phyloP scores from a whole-genome alignment of 2,888 invertebrate species.

The Ectobius pallidus region DNA sequence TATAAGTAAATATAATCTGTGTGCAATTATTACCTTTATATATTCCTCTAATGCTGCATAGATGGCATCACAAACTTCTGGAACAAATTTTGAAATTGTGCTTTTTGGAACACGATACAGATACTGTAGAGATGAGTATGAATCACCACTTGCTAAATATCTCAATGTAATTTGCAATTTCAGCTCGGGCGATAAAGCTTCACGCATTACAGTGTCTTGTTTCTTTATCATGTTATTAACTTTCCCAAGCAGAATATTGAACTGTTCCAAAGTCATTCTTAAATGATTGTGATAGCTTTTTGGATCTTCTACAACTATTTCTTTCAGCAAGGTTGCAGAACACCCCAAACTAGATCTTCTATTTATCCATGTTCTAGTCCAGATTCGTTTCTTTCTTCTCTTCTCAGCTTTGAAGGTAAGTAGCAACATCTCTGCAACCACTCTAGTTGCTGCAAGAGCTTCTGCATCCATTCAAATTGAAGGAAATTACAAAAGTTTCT shows the following conservation, averaged over 20 bases:
- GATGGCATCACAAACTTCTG: too few species aligned
- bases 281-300: background rate
- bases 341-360: too few species aligned
- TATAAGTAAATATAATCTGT: too few species aligned
- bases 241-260: conserved; percentile 28
- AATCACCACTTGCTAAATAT: too few species aligned
- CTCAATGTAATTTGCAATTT: background rate
- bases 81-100: too few species aligned
- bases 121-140: too few species aligned
- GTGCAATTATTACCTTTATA: too few species aligned
- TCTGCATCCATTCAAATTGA: background rate
- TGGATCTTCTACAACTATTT: background rate
- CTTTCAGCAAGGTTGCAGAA: background rate
- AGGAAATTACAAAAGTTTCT: background rate
- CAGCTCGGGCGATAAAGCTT: background rate
- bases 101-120: too few species aligned
- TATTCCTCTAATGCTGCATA: too few species aligned
- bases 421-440: too few species aligned
- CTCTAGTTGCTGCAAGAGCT: background rate
- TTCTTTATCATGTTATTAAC: background rate
- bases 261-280: conserved; percentile 4
- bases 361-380: background rate
- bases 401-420: background rate
- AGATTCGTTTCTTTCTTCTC: background rate
- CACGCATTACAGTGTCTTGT: background rate